These are phyloP conservation scores for Cinclus mexicanus DNA, from an alignment of 2,113 vertebrate species.

Conservation along the genomic window DNA sequence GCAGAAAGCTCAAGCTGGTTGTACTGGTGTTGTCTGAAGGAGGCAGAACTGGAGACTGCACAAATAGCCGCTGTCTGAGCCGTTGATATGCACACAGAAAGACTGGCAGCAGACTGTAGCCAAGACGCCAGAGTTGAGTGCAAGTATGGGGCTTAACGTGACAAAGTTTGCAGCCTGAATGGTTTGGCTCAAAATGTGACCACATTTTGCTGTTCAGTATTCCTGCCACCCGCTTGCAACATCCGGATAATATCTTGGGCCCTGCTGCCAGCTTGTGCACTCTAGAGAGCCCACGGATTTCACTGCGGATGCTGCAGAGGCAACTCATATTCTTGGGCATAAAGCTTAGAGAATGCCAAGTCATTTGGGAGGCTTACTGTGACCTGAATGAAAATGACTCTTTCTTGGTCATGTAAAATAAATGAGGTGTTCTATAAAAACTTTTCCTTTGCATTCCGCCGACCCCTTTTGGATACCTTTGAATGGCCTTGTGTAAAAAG, in stretches of 20 bases:
- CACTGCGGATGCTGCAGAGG: background rate
- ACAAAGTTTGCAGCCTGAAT: background rate
- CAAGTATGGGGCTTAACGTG: background rate
- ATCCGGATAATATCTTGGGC: background rate
- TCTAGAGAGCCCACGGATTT: background rate
- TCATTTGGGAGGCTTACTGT: constrained; percentile 11
- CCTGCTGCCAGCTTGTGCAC: background rate
- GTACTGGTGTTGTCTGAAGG: background rate
- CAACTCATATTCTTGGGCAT: background rate
- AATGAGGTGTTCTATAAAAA: background rate
- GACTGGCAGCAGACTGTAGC: background rate
- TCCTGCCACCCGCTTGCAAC: background rate
- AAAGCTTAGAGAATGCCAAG: background rate
- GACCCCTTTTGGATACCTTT: background rate
- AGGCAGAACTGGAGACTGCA: background rate
- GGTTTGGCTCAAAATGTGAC: background rate
- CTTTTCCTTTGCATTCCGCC: background rate
- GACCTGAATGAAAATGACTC: constrained; percentile 23
- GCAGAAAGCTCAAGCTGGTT: background rate
- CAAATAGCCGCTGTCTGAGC: background rate
- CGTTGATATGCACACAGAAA: fast-evolving
- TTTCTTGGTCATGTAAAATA: background rate
- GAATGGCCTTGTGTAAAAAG: background rate
- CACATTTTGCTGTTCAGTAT: background rate
- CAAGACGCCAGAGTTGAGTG: background rate